A percentile compares a stretch with the other conserved stretches of the same genome.
These are phyloP conservation scores for Porites divaricata DNA, from an alignment of 92 coral and sea anemone species.

Conservation along the genomic window DNA sequence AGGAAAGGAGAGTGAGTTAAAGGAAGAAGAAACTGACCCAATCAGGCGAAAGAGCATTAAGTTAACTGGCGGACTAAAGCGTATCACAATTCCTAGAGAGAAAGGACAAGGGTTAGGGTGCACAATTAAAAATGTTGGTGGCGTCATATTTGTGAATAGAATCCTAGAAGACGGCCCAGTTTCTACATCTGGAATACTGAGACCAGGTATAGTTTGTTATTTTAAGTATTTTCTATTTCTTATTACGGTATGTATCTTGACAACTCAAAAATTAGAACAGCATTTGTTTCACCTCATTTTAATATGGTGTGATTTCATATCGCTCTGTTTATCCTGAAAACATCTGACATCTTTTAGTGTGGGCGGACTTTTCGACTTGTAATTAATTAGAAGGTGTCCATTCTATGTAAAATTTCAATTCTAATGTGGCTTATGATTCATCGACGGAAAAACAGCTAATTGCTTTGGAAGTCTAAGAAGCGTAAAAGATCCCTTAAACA, in stretches of 20 bases:
- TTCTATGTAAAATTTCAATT: not conserved
- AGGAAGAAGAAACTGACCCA: conserved; percentile 89
- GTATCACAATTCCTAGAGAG: conserved; percentile 82
- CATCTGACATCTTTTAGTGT: conserved; percentile 20
- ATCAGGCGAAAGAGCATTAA: conserved; percentile 87
- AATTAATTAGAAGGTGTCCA: not conserved
- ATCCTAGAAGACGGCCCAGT: conserved; percentile 96
- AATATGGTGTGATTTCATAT: not conserved
- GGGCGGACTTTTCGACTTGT: conserved; percentile 16
- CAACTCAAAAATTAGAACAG: conserved; percentile 22
- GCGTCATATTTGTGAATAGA: conserved; percentile 92
- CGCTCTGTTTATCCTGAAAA: conserved; percentile 21
- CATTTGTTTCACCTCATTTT: not conserved
- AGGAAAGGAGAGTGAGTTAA: conserved; percentile 81
- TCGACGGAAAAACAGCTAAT: conserved; percentile 5
- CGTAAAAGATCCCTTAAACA: not conserved
- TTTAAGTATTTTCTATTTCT: conserved; percentile 2
- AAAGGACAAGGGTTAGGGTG: conserved; percentile 91
- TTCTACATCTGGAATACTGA: conserved; percentile 82
- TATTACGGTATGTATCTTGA: not conserved
- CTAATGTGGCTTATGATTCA: conserved; percentile 5
- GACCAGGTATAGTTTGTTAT: conserved; percentile 79
- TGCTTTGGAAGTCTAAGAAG: not conserved
- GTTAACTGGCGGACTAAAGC: conserved; percentile 85
- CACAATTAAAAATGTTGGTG: conserved; percentile 93